Evolutionary conservation across 2,888 invertebrate species (phyloP).

Genomic region (Drosophila glabriapex): DNA sequence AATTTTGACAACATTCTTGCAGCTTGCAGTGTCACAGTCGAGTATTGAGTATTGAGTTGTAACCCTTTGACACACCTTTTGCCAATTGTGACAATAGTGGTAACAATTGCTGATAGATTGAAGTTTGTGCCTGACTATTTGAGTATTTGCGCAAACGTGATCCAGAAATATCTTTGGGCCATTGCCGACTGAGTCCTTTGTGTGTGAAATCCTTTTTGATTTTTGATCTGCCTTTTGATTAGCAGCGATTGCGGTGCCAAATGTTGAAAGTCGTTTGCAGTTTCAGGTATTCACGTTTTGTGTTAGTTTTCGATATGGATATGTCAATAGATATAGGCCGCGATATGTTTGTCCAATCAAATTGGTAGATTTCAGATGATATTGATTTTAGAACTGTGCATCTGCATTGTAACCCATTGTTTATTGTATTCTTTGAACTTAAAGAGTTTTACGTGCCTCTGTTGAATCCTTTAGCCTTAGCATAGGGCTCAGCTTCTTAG

Average conservation of each 20-base stretch:
- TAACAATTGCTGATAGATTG: constrained; percentile 31
- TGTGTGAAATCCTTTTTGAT: constrained; percentile 35
- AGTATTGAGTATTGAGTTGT: constrained; percentile 1
- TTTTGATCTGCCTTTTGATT: constrained; percentile 51
- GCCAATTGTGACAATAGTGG: constrained; percentile 31
- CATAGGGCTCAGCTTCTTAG: constrained; percentile 37
- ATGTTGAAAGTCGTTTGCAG: constrained; percentile 13
- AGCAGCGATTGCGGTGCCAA: constrained; percentile 35
- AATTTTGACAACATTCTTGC: constrained; percentile 60
- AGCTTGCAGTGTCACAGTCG: constrained; percentile 50
- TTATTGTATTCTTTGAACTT: constrained; percentile 31
- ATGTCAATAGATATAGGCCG: constrained; percentile 36
- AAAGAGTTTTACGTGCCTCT: constrained; percentile 48
- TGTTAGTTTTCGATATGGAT: constrained; percentile 52
- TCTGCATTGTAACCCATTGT: constrained; percentile 53
- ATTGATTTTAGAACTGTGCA: constrained; percentile 30
- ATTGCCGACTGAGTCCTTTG: constrained; percentile 37
- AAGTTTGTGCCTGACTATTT: constrained; percentile 33
- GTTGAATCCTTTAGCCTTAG: constrained; percentile 52
- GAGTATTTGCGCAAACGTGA: constrained; percentile 65
- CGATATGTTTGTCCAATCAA: constrained; percentile 45
- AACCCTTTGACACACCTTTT: constrained; percentile 37
- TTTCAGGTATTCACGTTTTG: constrained; percentile 15
- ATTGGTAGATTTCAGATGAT: constrained; percentile 38
- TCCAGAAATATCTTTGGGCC: constrained; percentile 47